Conservation (phyloP, 2,888 invertebrate species). For the Auanema freiburgensis region DNA sequence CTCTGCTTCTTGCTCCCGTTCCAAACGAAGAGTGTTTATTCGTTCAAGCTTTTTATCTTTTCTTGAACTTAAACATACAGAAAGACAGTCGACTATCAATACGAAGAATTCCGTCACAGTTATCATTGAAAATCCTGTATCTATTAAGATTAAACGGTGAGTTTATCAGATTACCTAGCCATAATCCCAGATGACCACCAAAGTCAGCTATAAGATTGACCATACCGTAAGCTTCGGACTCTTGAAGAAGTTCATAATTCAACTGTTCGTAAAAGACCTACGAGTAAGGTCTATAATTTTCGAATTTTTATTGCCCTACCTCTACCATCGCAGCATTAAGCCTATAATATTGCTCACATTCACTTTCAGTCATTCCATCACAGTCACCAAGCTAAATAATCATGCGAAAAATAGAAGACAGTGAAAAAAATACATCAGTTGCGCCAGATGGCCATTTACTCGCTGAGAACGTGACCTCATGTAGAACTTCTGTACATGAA, state of each 20-base stretch:
- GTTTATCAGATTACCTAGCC: constrained; percentile 53
- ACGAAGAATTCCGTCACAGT: constrained; percentile 61
- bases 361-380: constrained; percentile 51
- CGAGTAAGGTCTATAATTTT: constrained; percentile 11
- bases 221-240: constrained; percentile 47
- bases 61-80: constrained; percentile 27
- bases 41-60: constrained; percentile 25
- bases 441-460: constrained; percentile 55
- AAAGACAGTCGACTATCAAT: constrained; percentile 35
- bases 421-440: constrained; percentile 36
- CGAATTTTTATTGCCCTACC: constrained; percentile 7
- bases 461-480: constrained; percentile 48
- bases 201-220: constrained; percentile 54
- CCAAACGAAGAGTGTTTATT: background rate
- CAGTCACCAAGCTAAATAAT: constrained; percentile 52
- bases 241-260: constrained; percentile 50
- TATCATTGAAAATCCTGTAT: constrained; percentile 53
- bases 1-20: constrained; percentile 9
- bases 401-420: background rate
- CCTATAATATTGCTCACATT: constrained; percentile 48
- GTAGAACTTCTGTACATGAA: constrained; percentile 39
- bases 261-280: constrained; percentile 53
- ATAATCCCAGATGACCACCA: constrained; percentile 51
- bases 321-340: constrained; percentile 52
- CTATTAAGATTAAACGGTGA: background rate